Base-by-base conservation (phyloP, 1,140 invertebrate species). In the Temnothorax longispinosus region DNA sequence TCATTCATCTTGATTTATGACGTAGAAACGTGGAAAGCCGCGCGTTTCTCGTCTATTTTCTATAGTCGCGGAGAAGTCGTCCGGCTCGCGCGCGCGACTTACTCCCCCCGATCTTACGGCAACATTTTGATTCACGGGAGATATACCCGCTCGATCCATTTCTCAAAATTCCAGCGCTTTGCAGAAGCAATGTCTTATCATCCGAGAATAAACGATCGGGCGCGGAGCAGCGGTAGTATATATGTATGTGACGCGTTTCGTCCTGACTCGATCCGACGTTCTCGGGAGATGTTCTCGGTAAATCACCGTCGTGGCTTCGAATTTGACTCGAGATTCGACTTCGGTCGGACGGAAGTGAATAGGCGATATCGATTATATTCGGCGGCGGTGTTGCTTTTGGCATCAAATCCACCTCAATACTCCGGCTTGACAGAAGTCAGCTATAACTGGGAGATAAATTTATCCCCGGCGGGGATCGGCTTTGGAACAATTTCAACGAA, bases 1-100 rank as follows among this genome's bases (percentile, higher is more conserved):
- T 87, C 77, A 88, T 89, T 82, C 72, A 69, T 89, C 77, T 85
- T 90, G 88, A 90, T 90, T 90, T 89, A 89, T 89, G 72, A 74
- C 60, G 65, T 69, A 69, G 60, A 35, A 50, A 44, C 60, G 54
- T 38, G 41, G 44, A 85, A 64, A 88, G 35, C 13, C 54, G 54
- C 44, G 58, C 8, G 10, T 87, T 58, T 89, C 85, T 74, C 50
- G 64, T 60, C 50, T 69, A 72, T 87, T 84, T 81, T 74, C 77
- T 50, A 56, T 27, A 38, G 13, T 7, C 32, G 15, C 35, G 44
- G 44, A 56, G 69, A 69, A 74, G 62, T 86, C 76, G 41, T 47
- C 41, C 18, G 58, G 35, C 10, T 38, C 44, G 50, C 27, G 41
- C 27, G 41, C 77, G 47, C 44, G 21, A 27, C 38, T 15, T 15